Base-by-base conservation (phyloP, 1,140 invertebrate species). In the Agrypnia vestita region DNA sequence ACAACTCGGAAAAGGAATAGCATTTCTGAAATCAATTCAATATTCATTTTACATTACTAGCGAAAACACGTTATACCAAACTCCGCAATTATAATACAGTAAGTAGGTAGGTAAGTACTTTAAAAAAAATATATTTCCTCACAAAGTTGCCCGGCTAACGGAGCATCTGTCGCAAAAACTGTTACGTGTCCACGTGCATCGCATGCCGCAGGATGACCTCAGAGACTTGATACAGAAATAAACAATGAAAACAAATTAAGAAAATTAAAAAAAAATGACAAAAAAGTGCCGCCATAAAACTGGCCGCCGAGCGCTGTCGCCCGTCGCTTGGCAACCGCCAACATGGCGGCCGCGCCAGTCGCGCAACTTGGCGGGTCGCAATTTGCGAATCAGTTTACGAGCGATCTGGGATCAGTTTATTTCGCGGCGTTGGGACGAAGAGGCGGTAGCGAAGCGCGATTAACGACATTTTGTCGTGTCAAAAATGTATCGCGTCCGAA, bases 121-220 rank as follows among this genome's bases (percentile, higher is more conserved):
- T n/a, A n/a, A n/a, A n/a, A n/a, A n/a, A n/a, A n/a, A n/a, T n/a
- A n/a, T n/a, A n/a, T n/a, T n/a, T n/a, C n/a, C n/a, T n/a, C n/a
- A n/a, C n/a, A n/a, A n/a, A n/a, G n/a, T n/a, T n/a, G n/a, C n/a
- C n/a, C n/a, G n/a, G n/a, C n/a, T n/a, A 35, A 35, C 25, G 25
- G 25, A 35, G 25, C 25, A 35, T 35, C 25, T 35, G 25, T 3
- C 25, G 25, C 25, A 35, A 35, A 35, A 35, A 35, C 25, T 35
- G 25, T 35, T 35, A 35, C 25, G 1, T 19, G 21, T 59, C 21
- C 55, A 21, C 55, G 55, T 59, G 55, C 55, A 59, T 21, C 17
- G 55, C 55, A 59, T 59, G 55, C 55, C 55, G 17, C 55, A 35
- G 55, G 55, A 11, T 59, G 55, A 59, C 17, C 55, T 59, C 55